phyloP scores from a whole-genome alignment of 2,797 vertebrate species.

The Anguilla anguilla region DNA sequence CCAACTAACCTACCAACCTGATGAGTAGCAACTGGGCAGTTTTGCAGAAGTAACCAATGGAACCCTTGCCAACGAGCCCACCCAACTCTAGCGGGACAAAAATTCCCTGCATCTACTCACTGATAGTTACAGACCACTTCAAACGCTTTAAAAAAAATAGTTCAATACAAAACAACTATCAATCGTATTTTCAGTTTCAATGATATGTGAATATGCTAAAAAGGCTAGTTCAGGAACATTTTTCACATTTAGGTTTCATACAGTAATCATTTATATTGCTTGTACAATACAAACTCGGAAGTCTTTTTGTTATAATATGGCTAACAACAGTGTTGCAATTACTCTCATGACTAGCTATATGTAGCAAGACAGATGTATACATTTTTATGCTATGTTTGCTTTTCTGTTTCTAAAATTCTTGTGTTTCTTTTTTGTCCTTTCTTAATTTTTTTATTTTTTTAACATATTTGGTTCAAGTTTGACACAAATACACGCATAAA shows the following conservation, averaged over 20 bases:
- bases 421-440: too few relatives aligned
- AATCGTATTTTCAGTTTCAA: background rate
- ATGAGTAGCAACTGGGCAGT: background rate
- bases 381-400: background rate
- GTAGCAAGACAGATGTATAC: constrained; percentile 4
- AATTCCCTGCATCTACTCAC: background rate
- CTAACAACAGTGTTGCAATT: background rate
- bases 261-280: background rate
- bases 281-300: background rate
- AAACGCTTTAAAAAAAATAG: background rate
- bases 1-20: background rate
- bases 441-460: too few relatives aligned
- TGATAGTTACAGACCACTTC: background rate
- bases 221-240: background rate
- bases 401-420: too few relatives aligned
- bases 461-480: too few relatives aligned
- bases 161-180: background rate
- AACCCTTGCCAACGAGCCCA: background rate
- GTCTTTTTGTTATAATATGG: background rate
- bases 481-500: constrained; percentile 6
- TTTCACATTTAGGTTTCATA: background rate
- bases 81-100: background rate
- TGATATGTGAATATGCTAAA: background rate
- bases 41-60: background rate
- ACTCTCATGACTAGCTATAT: background rate